Conservation (phyloP, 2,797 vertebrate species). For the Silurus lanzhouensis region DNA sequence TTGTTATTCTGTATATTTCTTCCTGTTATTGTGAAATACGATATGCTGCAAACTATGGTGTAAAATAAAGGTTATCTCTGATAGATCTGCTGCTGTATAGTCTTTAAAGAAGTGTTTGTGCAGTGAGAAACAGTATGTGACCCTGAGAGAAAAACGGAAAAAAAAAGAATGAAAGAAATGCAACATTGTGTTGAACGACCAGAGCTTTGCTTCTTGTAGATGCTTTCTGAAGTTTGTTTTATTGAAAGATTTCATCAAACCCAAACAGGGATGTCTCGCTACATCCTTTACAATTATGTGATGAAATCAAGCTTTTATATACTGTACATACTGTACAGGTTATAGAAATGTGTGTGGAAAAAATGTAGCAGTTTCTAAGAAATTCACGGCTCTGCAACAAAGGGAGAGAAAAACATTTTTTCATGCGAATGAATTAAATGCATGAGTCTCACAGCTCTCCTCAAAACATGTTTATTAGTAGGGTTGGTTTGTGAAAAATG, state of each 20-base stretch:
- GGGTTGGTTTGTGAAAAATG: neutral
- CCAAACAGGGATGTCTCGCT: conserved; percentile 36
- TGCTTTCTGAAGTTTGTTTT: conserved; percentile 42
- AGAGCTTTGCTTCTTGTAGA: conserved; percentile 33
- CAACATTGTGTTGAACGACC: neutral
- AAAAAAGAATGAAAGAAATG: neutral
- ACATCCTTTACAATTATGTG: conserved; percentile 9
- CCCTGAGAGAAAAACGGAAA: neutral
- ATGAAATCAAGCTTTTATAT: conserved; percentile 37
- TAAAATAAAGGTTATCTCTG: conserved; percentile 14
- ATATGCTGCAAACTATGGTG: neutral
- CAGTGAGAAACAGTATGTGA: conserved; percentile 22
- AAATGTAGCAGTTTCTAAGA: neutral
- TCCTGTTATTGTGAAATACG: neutral
- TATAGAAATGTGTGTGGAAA: neutral
- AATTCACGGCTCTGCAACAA: neutral
- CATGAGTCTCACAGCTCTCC: neutral
- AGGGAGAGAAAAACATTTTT: neutral
- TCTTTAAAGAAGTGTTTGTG: conserved; percentile 3
- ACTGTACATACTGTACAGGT: neutral
- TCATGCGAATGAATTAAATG: neutral
- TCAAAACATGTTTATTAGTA: neutral
- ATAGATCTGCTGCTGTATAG: neutral
- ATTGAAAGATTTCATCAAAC: neutral
- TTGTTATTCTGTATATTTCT: neutral